phyloP scores from a whole-genome alignment of 2,797 vertebrate genomes.

The Leuciscus waleckii region DNA sequence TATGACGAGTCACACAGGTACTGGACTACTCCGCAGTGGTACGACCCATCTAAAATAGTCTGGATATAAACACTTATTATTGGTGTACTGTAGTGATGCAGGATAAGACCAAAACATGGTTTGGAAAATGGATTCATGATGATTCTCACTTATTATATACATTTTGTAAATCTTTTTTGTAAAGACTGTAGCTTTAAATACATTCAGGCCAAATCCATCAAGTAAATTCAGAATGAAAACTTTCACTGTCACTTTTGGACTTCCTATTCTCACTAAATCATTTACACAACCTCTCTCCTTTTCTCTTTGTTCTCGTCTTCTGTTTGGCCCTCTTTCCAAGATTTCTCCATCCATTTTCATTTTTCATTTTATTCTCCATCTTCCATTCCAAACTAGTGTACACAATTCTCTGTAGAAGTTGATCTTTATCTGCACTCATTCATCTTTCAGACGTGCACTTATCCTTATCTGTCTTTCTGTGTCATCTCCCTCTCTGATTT shows the following conservation, averaged over 20 bases:
- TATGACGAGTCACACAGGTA: no score
- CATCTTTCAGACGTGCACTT: slow-evolving; percentile 53
- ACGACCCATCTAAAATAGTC: no score
- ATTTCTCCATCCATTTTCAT: slow-evolving; percentile 20
- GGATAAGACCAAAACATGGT: no score
- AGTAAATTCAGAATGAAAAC: background rate
- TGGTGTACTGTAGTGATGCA: no score
- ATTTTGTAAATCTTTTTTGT: no score
- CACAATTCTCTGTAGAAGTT: slow-evolving; percentile 28
- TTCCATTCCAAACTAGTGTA: slow-evolving; percentile 9
- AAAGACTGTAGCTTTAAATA: background rate
- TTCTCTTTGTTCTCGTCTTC: slow-evolving; percentile 17
- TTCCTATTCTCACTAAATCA: background rate
- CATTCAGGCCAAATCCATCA: background rate
- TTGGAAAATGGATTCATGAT: no score
- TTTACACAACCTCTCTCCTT: slow-evolving; percentile 25
- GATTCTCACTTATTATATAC: no score
- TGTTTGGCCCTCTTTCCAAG: slow-evolving; percentile 10
- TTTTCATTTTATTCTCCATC: slow-evolving; percentile 7
- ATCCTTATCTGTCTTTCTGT: slow-evolving; percentile 46
- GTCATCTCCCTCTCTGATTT: slow-evolving; percentile 47
- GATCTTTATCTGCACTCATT: slow-evolving; percentile 44
- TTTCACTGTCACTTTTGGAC: background rate
- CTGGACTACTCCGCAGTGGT: no score
- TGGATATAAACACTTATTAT: no score